These are phyloP conservation scores for Equus przewalskii DNA, from an alignment of 2,113 vertebrate genomes.

Conservation along the genomic window DNA sequence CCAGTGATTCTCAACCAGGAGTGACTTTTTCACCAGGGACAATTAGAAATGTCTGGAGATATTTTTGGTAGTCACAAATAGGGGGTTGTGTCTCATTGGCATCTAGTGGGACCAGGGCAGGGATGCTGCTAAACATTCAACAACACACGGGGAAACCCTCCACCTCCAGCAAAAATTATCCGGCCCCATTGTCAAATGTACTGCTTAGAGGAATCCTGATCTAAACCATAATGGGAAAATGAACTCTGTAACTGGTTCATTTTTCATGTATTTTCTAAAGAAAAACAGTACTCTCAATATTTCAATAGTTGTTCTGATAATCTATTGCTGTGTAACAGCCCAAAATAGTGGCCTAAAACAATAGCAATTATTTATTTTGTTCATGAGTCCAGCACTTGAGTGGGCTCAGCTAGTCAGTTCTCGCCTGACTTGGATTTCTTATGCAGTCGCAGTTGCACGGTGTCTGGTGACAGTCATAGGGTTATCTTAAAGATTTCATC, in stretches of 20 bases:
- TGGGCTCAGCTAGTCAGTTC: not conserved
- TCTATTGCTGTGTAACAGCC: not conserved
- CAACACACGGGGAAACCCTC: rapidly evolving
- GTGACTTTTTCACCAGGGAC: not conserved
- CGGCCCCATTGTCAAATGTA: not conserved
- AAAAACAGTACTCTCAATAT: not conserved
- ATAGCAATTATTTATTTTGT: not conserved
- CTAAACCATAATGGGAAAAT: not conserved
- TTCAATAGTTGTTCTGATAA: not conserved
- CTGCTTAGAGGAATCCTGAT: not conserved
- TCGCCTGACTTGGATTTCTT: not conserved
- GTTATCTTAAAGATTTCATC: not conserved
- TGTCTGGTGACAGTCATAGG: not conserved
- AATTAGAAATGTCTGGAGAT: not conserved
- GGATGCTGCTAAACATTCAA: not conserved
- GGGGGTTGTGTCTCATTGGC: rapidly evolving
- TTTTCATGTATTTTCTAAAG: not conserved
- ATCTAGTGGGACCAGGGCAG: not conserved
- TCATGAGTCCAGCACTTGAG: not conserved
- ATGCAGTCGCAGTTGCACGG: rapidly evolving
- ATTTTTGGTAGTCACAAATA: not conserved
- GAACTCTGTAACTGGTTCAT: not conserved
- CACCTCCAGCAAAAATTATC: not conserved
- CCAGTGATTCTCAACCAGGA: not conserved
- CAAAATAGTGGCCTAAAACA: not conserved